Base-by-base conservation (phyloP, 2,888 invertebrate genomes). In the Pristionchus fissidentatus region DNA sequence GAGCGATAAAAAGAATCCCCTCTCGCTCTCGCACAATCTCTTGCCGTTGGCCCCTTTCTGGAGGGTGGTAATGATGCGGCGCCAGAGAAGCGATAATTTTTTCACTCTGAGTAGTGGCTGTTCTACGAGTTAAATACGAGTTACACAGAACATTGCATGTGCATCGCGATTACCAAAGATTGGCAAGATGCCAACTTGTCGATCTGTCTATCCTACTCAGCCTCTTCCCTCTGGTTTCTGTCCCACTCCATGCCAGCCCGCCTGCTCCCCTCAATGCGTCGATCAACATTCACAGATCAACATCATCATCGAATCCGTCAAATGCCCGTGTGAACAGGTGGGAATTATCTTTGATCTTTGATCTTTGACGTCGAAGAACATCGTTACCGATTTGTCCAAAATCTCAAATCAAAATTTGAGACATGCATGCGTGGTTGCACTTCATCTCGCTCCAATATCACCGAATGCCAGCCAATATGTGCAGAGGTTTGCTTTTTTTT, bases 201-300 rank as follows among this genome's bases (percentile, higher is more conserved):
- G 49, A 15, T 19, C 49, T 49, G 19, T 49, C 10, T 49, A 49
- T 49, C 49, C n/a, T n/a, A n/a, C 19, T 2, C 46, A 81, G 70
- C 49, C 70, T 1, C 41, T 70, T 4, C 83, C 83, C 15, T 35
- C 52, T 29, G 83, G 83, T 15, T 83, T 83, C 83, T 83, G 83
- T 32, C 83, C 83, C 32, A 55, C 73, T 38, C 83, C 83, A 19
- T 88, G 89, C 80, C 87, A 87, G 46, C 86, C 85, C 0, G 78
- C 87, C 22, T 89, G 88, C 83, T 84, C 86, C 46, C 86, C 86
- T 46, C 86, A 86, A 80, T 88, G 89, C 82, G 86, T 86, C 80
- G 52, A 62, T 32, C 82, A 86, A 83, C 87, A 87, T 29, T 52
- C 70, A 2, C 83, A 83, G 83, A 83, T 83, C 73, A 83, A 83